A percentile compares a stretch with the other conserved stretches of the same genome.
Conservation (phyloP, 2,113 vertebrate genomes). For the Oryzias melastigma region DNA sequence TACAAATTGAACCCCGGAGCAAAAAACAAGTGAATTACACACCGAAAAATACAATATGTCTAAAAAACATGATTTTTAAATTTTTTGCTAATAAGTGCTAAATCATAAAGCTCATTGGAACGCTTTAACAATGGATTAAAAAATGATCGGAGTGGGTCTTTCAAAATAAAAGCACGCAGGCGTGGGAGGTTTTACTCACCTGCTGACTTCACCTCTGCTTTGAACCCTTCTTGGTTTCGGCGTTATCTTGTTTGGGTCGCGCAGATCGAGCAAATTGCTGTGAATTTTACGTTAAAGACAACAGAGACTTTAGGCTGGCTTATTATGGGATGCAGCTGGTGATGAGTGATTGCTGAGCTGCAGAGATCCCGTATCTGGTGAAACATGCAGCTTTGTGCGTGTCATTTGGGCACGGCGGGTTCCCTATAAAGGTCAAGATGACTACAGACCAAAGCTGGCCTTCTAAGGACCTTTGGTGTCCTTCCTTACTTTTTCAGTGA, state of each 20-base stretch:
- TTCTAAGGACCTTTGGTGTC: conserved; percentile 5
- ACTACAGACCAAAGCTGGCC: conserved; percentile 31
- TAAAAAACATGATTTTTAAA: too few species aligned
- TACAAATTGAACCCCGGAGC: too few species aligned
- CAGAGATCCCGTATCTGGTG: conserved; percentile 3
- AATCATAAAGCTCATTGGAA: too few species aligned
- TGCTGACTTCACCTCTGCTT: conserved; percentile 52
- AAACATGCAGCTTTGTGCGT: conserved; percentile 23
- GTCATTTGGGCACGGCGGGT: conserved; percentile 40
- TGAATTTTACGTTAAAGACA: conserved; percentile 59
- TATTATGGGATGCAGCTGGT: too few species aligned
- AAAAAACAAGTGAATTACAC: too few species aligned
- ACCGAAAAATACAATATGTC: too few species aligned
- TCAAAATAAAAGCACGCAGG: background rate
- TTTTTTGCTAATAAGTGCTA: too few species aligned
- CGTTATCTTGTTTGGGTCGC: conserved; percentile 86
- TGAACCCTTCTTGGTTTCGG: conserved; percentile 68
- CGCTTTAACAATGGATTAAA: too few species aligned
- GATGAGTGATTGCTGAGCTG: background rate
- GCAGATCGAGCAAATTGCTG: conserved; percentile 97
- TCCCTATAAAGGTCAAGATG: conserved; percentile 41
- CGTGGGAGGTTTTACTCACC: conserved; percentile 46
- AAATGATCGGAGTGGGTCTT: background rate
- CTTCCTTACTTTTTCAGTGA: conserved; percentile 10
- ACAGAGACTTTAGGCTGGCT: too few species aligned